phyloP scores from a whole-genome alignment of 2,113 vertebrate genomes.

The Corythaeola cristata region DNA sequence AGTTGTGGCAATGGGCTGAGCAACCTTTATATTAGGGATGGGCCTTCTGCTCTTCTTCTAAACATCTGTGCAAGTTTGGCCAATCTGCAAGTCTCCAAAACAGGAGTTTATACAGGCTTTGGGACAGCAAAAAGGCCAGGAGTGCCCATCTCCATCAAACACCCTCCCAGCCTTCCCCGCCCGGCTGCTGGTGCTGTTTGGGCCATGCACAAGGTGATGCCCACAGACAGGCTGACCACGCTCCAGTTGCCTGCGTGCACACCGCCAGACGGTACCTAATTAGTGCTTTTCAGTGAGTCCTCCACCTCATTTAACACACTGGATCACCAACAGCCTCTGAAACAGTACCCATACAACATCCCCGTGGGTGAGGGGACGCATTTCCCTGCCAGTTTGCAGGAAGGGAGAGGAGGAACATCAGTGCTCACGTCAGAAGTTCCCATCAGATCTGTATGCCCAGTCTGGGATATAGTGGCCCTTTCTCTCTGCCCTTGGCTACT shows the following conservation, averaged over 20 bases:
- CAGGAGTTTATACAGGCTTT: neutral
- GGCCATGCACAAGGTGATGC: rapidly evolving
- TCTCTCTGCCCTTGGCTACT: neutral
- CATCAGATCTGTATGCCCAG: neutral
- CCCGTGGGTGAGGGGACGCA: rapidly evolving
- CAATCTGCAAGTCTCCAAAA: neutral
- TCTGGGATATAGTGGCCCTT: neutral
- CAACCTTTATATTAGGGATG: neutral
- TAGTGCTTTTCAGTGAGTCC: neutral
- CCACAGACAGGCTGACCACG: neutral
- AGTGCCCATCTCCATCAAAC: rapidly evolving
- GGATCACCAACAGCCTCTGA: neutral
- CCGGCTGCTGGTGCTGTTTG: rapidly evolving
- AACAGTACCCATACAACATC: neutral
- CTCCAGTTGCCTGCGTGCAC: neutral
- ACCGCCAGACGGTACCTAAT: neutral
- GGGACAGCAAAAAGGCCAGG: neutral
- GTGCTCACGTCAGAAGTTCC: rapidly evolving
- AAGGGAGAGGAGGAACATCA: neutral
- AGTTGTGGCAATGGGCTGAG: neutral
- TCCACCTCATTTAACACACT: neutral
- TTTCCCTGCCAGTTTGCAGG: neutral
- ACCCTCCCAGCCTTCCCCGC: neutral
- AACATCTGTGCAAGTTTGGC: neutral
- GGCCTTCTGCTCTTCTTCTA: neutral